Base-by-base conservation (phyloP, 1,140 invertebrate genomes). In the Drosophila dunni region DNA sequence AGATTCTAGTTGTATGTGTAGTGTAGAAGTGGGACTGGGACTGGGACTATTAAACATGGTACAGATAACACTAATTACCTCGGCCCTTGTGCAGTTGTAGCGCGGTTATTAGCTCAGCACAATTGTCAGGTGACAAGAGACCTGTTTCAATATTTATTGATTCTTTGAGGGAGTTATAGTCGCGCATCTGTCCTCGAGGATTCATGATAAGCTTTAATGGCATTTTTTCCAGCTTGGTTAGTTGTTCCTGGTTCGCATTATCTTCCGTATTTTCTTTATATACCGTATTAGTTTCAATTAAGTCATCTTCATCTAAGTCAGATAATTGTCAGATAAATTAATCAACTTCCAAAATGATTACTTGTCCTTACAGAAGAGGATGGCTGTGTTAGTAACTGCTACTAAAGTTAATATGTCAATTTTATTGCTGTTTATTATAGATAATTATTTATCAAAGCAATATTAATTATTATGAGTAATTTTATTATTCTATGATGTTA, bases 161-260 rank as follows among this genome's bases (percentile, higher is more conserved):
- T 82, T 95, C 94, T 66, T 93, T 93, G 4, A 95, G 86, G 33
- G 93, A 93, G 45, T 93, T 93, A 69, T 95, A 93, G 83, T 97
- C 96, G 79, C 96, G 94, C 1, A 97, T 94, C 92, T 96, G 95
- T 9, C 96, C 96, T 79, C 94, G 93, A 20, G 96, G 96, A 93
- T 96, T 96, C 95, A 97, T 96, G 81, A 97, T 94, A 63, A 96
- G 94, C 92, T 96, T 96, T 48, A 97, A 91, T 40, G 95, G 94
- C 11, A 95, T 93, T 92, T 96, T 96, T 11, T 94, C 93, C 92
- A 94, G 58, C 34, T 88, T 79, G 29, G 34, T 70, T 71, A 79
- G 45, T 71, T 86, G 45, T 71, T 86, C 83, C 53, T 60, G 44
- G 40, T 34, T 46, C 40, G 58, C 48, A 53, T 50, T 68, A 29